Base-by-base conservation (phyloP, 1,140 invertebrate species). In the Cyrtorhinus lividipennis region DNA sequence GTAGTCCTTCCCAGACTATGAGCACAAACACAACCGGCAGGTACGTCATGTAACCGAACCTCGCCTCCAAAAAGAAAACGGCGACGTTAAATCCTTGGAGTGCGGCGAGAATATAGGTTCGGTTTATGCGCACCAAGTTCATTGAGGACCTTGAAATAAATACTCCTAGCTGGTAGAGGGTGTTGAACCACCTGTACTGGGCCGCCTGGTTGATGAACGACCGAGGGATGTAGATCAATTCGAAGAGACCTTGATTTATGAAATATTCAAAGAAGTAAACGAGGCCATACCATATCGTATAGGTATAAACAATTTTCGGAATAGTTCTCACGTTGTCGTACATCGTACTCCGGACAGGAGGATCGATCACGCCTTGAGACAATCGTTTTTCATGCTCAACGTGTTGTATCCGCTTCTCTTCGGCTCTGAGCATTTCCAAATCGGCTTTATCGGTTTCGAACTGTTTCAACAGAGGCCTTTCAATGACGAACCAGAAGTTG, bases 241-340 rank as follows among this genome's bases (percentile, higher is more conserved):
- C 88, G 70, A 85, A 84, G 76, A 92, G 73, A 67, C 89, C 90
- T 74, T 93, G 89, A 75, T 94, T 94, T 65, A 94, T 93, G 67
- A 91, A 88, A 74, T 94, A 94, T 69, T 94, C 90, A 65, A 87
- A 87, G 65, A 90, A 79, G 69, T 93, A 94, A 1, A 94, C 90
- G 22, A 87, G 68, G 0, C 78, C 78, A 1, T 93, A 72, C 0
- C 90, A 90, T 64, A 92, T 71, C 83, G 92, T 91, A 68, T 83
- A 92, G 64, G 80, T 83, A 2, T 89, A 64, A n/a, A 92, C 5
- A n/a, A 65, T 70, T 0, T 77, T 73, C 38, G 83, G 81, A 18
- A 87, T 71, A 18, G 80, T 71, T 15, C 65, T 67, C 1, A 85
- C 22, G 73, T 85, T 85, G 60, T 81, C 75, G 45, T 68, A 74